Base-by-base conservation (phyloP, 2,113 vertebrate species). In the Plectropomus leopardus region DNA sequence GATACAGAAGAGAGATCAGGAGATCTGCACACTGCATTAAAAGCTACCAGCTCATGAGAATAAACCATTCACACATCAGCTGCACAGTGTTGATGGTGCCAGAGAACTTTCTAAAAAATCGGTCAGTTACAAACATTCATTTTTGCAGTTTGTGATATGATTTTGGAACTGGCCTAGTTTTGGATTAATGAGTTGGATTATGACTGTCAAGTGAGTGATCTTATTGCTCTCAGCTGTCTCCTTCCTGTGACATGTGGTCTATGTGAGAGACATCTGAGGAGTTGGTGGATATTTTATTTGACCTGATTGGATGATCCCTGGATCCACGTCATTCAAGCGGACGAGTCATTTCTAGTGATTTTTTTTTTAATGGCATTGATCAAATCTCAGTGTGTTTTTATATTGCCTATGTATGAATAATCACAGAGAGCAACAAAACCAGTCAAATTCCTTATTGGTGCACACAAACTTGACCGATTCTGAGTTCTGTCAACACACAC, bases 241-340 rank as follows among this genome's bases (percentile, higher is more conserved):
- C 68, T 51, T 67, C 47, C 1, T 57, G 45, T 0, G 13, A 59
- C 50, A 51, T 45, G 15, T 23, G 19, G 19, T 24, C 55, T 15
- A 58, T 63, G 65, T 78, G 61, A 70, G 70, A 84, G 74, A 90
- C 69, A 90, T 70, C 60, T 61, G 80, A 88, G 83, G 65, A 88
- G 88, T 17, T 17, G 7, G 17, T n/a, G n/a, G 23, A 50, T 53
- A 53, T 63, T 57, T 16, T 44, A 15, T 77, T 28, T 71, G 70
- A 81, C 34, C 34, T 13, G 53, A 64, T 71, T n/a, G 40, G 15
- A 64, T 53, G 26, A 57, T 32, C 26, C 17, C 42, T 30, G 9
- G 21, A 51, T 83, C n/a, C 47, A 66, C 42, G 40, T 76, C 23
- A 23, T 34, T 66, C 3, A 42, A 15, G 16, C 44, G 40, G 55